Evolutionary conservation across 2,113 vertebrate genomes (phyloP).

Genomic region (Desmodus rotundus): DNA sequence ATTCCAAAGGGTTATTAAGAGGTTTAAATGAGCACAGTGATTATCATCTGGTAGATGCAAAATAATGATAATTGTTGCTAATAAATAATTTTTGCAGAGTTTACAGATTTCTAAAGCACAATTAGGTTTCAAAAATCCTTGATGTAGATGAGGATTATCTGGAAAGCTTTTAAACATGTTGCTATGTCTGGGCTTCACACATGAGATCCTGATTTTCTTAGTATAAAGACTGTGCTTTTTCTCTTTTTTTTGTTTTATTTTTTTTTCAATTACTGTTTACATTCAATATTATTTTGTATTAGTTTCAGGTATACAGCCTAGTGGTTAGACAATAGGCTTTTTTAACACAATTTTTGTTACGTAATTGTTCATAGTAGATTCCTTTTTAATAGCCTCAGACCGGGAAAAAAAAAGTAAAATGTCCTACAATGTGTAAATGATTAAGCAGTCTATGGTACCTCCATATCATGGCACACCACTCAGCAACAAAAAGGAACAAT

Average conservation of each 20-base stretch:
- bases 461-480: not conserved
- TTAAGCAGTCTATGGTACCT: not conserved
- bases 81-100: not conserved
- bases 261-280: not conserved
- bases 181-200: not conserved
- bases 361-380: not conserved
- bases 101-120: not conserved
- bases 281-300: not conserved
- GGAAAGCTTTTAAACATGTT: not conserved
- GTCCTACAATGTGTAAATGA: not conserved
- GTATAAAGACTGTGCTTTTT: not conserved
- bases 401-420: not conserved
- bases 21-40: not conserved
- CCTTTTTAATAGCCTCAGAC: not conserved
- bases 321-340: not conserved
- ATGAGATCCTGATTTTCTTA: not conserved
- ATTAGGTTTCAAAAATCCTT: not conserved
- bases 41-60: not conserved
- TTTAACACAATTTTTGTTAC: not conserved
- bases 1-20: not conserved
- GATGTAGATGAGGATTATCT: not conserved
- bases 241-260: not conserved
- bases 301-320: not conserved
- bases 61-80: not conserved
- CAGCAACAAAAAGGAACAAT: not conserved